Evolutionary conservation across 2,888 invertebrate genomes (phyloP).

Genomic region (Kuschelorhynchus macadamiae): DNA sequence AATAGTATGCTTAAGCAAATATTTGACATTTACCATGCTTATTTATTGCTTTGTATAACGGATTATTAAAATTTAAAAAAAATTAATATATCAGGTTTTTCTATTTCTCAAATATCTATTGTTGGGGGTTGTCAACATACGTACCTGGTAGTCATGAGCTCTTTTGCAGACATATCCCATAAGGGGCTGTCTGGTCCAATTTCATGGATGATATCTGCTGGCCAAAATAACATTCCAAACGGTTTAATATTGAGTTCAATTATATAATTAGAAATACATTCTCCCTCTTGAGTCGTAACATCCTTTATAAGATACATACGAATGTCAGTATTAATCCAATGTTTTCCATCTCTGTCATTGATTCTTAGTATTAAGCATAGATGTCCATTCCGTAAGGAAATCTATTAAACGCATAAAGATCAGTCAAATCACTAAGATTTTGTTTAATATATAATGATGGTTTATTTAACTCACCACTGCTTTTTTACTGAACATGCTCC

Average conservation of each 20-base stretch:
- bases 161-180: constrained; percentile 80
- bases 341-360: constrained; percentile 78
- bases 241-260: constrained; percentile 76
- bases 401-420: no score
- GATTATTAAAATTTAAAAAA: no score
- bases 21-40: no score
- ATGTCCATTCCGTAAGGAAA: constrained; percentile 68
- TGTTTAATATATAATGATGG: no score
- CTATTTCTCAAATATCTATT: no score
- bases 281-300: constrained; percentile 74
- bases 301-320: constrained; percentile 77
- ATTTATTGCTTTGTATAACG: no score
- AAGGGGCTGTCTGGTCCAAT: constrained; percentile 84
- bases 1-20: no score
- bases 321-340: constrained; percentile 73
- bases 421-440: no score
- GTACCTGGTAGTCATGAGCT: constrained; percentile 75
- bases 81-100: no score
- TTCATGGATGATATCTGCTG: constrained; percentile 84
- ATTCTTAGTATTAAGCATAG: constrained; percentile 84
- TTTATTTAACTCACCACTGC: constrained; percentile 77
- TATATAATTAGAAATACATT: constrained; percentile 80
- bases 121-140: no score
- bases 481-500: constrained; percentile 77
- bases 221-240: constrained; percentile 82